phyloP scores from a whole-genome alignment of 1,140 invertebrate species.

The Cotesia glomerata region DNA sequence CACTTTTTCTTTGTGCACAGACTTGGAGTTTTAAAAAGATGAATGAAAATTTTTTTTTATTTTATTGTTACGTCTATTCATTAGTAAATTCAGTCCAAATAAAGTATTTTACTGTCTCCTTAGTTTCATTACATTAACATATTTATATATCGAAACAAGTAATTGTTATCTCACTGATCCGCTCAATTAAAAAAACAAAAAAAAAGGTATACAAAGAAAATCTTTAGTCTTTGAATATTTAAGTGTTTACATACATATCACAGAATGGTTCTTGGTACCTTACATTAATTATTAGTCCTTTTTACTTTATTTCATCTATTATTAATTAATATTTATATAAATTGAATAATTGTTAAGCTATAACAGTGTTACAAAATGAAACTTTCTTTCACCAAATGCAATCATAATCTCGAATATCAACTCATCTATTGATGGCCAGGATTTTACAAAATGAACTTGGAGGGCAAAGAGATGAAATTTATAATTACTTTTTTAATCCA shows the following conservation, averaged over 20 bases:
- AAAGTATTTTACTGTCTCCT: neutral
- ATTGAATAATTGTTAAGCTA: too few species aligned
- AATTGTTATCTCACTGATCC: conserved; percentile 5
- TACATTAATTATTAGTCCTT: conserved; percentile 56
- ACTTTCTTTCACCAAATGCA: too few species aligned
- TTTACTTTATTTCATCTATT: conserved; percentile 46
- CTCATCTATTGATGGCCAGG: too few species aligned
- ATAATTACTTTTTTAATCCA: too few species aligned
- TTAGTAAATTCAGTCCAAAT: neutral
- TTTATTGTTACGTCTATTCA: conserved; percentile 27
- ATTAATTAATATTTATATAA: conserved; percentile 45
- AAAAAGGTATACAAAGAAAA: conserved; percentile 59
- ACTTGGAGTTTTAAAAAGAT: neutral
- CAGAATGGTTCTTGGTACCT: conserved; percentile 65
- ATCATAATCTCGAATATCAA: too few species aligned
- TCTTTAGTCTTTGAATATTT: conserved; percentile 63
- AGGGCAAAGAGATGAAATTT: too few species aligned
- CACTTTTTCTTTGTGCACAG: conserved; percentile 32
- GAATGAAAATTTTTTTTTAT: conserved; percentile 1
- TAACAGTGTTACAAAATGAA: too few species aligned
- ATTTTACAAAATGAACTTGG: too few species aligned
- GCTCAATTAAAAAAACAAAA: conserved; percentile 40
- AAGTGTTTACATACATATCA: conserved; percentile 65
- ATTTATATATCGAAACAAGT: conserved; percentile 20
- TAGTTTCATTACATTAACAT: conserved; percentile 14